phyloP scores from a whole-genome alignment of 2,888 invertebrate genomes.

The Heliconius charithonia region DNA sequence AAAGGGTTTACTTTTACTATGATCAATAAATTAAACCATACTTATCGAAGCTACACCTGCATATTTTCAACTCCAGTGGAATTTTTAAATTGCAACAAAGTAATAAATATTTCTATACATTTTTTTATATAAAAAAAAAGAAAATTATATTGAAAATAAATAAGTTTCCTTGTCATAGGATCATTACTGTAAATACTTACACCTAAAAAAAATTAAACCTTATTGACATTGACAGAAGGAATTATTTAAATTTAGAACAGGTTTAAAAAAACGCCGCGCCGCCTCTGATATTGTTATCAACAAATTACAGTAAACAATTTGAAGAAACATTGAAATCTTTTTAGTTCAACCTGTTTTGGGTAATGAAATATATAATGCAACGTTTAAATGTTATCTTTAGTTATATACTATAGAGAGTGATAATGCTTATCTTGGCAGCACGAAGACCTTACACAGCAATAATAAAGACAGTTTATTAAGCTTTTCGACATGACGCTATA shows the following conservation, averaged over 20 bases:
- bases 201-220: neutral
- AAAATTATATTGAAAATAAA: neutral
- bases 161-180: neutral
- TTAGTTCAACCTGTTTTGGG: conserved; percentile 8
- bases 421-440: conserved; percentile 67
- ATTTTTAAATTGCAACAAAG: neutral
- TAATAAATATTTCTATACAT: neutral
- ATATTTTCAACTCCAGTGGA: conserved; percentile 14
- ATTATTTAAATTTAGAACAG: neutral
- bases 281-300: conserved; percentile 1
- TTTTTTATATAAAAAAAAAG: neutral
- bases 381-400: conserved; percentile 13
- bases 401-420: neutral
- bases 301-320: conserved; percentile 18
- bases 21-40: conserved; percentile 59
- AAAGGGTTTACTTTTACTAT: conserved; percentile 52
- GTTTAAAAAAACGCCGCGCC: neutral
- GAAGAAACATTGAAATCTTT: neutral
- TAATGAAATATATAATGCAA: conserved; percentile 5
- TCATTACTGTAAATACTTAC: too few species aligned
- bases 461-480: conserved; percentile 81
- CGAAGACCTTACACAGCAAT: conserved; percentile 74
- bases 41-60: conserved; percentile 36
- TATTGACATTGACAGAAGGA: neutral
- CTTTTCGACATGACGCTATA: conserved; percentile 75